phyloP scores from a whole-genome alignment of 2,797 vertebrate genomes.

The Caiman crocodilus region DNA sequence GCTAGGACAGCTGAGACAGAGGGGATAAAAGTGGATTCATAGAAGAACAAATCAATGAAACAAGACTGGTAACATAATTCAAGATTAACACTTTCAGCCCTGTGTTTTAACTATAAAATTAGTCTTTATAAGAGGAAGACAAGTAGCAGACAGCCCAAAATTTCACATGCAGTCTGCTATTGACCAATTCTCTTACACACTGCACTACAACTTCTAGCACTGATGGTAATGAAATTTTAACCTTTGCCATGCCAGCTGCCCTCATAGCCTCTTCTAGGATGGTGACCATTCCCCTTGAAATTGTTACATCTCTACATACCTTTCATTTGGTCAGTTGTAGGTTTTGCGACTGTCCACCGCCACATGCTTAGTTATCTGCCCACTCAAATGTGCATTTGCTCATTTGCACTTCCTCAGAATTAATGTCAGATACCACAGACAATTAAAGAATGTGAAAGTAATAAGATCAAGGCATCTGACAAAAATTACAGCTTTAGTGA shows the following conservation, averaged over 20 bases:
- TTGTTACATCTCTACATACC: not conserved
- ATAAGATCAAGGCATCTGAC: not conserved
- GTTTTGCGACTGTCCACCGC: not conserved
- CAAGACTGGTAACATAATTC: not conserved
- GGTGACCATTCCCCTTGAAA: not conserved
- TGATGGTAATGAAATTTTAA: not conserved
- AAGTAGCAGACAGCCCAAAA: not conserved
- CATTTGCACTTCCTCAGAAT: not conserved
- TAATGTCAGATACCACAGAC: not conserved
- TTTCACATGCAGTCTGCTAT: not conserved
- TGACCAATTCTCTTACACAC: not conserved
- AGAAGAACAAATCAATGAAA: not conserved
- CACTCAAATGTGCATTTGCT: not conserved
- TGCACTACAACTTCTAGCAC: not conserved
- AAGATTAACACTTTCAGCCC: not conserved
- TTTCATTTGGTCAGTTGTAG: not conserved
- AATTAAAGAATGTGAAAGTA: not conserved
- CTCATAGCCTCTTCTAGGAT: not conserved
- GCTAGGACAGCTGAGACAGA: not conserved
- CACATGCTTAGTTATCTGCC: not conserved
- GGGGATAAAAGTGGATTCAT: not conserved
- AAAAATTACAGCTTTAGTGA: conserved; percentile 23
- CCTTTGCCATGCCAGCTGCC: not conserved
- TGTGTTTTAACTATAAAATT: not conserved
- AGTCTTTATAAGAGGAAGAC: not conserved